A percentile compares a stretch with the other conserved stretches of the same genome.
Conservation (phyloP, 2,797 vertebrate genomes). For the Pogonophryne albipinna region DNA sequence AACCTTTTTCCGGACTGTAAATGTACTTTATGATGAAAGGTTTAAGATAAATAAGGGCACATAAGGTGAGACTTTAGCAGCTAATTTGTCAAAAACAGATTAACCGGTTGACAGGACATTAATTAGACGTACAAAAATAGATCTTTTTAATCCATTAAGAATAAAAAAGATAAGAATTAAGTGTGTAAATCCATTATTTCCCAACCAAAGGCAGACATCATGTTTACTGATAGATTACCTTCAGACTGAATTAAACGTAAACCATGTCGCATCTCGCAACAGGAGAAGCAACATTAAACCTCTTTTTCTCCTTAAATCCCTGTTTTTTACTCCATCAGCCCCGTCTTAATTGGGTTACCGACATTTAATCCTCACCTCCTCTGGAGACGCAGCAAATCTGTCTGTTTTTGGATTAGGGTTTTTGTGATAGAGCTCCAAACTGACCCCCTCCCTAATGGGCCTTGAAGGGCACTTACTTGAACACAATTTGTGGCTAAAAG, state of each 20-base stretch:
- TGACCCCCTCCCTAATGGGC: constrained; percentile 61
- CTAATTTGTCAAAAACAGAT: constrained; percentile 1
- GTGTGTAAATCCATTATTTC: not conserved
- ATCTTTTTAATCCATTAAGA: not conserved
- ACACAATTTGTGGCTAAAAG: constrained; percentile 70
- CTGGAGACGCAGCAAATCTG: constrained; percentile 74
- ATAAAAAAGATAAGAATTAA: not conserved
- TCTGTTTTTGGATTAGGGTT: constrained; percentile 83
- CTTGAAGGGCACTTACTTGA: constrained; percentile 65
- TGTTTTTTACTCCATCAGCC: constrained; percentile 70
- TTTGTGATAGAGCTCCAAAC: constrained; percentile 59
- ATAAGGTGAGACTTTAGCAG: not conserved
- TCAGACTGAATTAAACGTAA: constrained; percentile 26
- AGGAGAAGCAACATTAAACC: constrained; percentile 63
- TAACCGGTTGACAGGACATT: not conserved
- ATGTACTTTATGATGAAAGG: not conserved
- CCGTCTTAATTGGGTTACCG: constrained; percentile 81
- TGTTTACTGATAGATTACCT: constrained; percentile 28
- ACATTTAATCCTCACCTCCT: constrained; percentile 76
- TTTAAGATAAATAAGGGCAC: not conserved
- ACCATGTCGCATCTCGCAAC: constrained; percentile 43
- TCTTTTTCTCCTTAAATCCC: constrained; percentile 70
- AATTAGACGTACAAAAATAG: not conserved
- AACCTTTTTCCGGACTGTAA: not conserved
- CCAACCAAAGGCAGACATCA: not conserved